phyloP scores from a whole-genome alignment of 2,113 vertebrate genomes.

The Pelobates fuscus region DNA sequence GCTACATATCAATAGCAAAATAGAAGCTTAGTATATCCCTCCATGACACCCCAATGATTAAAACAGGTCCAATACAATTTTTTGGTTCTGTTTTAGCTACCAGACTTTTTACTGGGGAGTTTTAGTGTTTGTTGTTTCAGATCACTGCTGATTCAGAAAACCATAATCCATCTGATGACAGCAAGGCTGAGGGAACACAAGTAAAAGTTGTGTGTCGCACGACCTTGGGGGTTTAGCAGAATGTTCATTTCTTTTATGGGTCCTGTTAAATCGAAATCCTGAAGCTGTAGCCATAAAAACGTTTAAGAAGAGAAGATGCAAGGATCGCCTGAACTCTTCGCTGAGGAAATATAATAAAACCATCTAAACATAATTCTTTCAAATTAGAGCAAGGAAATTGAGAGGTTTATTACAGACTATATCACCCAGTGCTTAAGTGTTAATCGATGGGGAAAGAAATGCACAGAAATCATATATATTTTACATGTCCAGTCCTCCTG shows the following conservation, averaged over 20 bases:
- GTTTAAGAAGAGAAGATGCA: constrained; percentile 30
- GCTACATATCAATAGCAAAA: no score
- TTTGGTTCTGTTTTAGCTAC: background rate
- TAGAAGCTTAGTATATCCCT: no score
- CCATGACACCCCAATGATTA: no score
- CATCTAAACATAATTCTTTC: constrained; percentile 28
- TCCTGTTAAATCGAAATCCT: constrained; percentile 43
- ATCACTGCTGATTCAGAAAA: constrained; percentile 31
- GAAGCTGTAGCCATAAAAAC: constrained; percentile 35
- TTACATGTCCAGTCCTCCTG: no score
- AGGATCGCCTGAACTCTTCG: background rate
- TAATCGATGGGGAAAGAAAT: no score
- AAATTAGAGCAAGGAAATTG: background rate
- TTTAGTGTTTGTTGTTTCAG: constrained; percentile 41
- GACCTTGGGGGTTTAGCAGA: constrained; percentile 45
- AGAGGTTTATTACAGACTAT: background rate
- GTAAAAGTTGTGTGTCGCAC: constrained; percentile 37
- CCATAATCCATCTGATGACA: constrained; percentile 46
- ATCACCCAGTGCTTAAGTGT: no score
- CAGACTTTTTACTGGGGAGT: constrained; percentile 32
- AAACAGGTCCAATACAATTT: background rate
- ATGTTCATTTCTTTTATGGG: constrained; percentile 45
- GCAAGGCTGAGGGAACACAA: background rate
- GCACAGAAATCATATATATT: no score
- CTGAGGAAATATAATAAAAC: constrained; percentile 32